Evolutionary conservation across 2,113 vertebrate genomes (phyloP).

Genomic region (Odocoileus hemionus): DNA sequence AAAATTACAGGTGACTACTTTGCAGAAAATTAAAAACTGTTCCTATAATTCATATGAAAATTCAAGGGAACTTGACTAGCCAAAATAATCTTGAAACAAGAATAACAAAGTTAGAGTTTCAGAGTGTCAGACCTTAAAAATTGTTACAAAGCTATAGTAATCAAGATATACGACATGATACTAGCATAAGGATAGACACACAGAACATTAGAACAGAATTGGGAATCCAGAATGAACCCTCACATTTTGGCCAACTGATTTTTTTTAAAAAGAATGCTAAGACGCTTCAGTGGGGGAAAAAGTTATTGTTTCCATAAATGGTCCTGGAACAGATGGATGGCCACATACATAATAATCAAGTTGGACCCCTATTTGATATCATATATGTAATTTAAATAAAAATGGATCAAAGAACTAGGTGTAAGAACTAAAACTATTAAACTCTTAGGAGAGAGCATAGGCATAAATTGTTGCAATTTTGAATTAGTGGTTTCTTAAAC

Average conservation of each 20-base stretch:
- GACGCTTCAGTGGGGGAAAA: neutral
- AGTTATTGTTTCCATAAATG: neutral
- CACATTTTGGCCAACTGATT: neutral
- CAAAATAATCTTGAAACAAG: neutral
- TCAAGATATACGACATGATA: neutral
- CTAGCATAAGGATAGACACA: neutral
- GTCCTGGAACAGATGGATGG: neutral
- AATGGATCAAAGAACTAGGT: neutral
- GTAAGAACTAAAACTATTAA: neutral
- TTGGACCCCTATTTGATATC: neutral
- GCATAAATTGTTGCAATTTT: neutral
- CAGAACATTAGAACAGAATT: neutral
- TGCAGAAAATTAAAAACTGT: neutral
- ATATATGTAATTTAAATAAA: neutral
- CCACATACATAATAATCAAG: neutral
- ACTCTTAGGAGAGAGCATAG: neutral
- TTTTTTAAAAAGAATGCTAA: neutral
- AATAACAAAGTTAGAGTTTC: neutral
- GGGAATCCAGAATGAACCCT: neutral
- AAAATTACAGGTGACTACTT: neutral
- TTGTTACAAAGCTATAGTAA: neutral
- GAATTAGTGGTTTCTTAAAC: neutral
- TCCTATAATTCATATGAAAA: neutral
- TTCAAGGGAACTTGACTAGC: neutral
- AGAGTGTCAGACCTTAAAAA: neutral